A percentile compares a stretch with the other conserved stretches of the same genome.
These are phyloP conservation scores for Lethocerus indicus DNA, from an alignment of 1,140 invertebrate genomes.

Conservation along the genomic window DNA sequence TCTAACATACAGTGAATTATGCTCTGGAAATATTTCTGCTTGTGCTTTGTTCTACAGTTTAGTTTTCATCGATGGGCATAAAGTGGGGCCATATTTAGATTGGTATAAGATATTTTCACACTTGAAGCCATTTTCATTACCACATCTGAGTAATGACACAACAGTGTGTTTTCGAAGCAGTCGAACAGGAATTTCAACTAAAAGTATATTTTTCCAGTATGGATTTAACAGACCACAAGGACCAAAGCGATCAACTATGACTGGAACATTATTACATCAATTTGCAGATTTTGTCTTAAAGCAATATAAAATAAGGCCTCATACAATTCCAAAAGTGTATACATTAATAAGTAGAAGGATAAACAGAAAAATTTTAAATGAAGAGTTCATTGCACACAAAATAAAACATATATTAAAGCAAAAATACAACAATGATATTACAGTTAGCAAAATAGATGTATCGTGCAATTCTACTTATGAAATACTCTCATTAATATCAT, in stretches of 20 bases:
- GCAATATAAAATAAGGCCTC: constrained; percentile 5
- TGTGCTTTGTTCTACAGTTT: constrained; percentile 16
- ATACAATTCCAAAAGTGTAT: constrained; percentile 1
- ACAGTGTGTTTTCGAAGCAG: constrained; percentile 25
- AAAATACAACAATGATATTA: constrained; percentile 4
- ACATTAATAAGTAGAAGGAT: constrained; percentile 27
- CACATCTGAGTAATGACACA: not conserved
- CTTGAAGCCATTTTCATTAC: constrained; percentile 10
- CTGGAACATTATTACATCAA: constrained; percentile 10
- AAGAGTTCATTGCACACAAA: constrained; percentile 22
- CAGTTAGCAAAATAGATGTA: constrained; percentile 17
- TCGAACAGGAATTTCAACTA: constrained; percentile 25
- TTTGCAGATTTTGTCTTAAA: constrained; percentile 18
- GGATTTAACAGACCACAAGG: constrained; percentile 30
- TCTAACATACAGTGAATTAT: constrained; percentile 23
- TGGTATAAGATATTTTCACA: constrained; percentile 17
- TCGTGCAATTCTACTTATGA: constrained; percentile 21
- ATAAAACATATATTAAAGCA: constrained; percentile 9
- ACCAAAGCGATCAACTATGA: constrained; percentile 17
- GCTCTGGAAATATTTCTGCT: constrained; percentile 19
- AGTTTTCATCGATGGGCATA: constrained; percentile 16
- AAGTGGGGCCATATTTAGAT: constrained; percentile 12
- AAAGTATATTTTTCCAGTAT: constrained; percentile 32
- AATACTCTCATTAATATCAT: constrained; percentile 22
- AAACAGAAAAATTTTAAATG: constrained; percentile 31